Percentiles rank a stretch among this genome's conserved stretches.
phyloP scores from a whole-genome alignment of 1,140 invertebrate species.

The Antheraea pernyi region DNA sequence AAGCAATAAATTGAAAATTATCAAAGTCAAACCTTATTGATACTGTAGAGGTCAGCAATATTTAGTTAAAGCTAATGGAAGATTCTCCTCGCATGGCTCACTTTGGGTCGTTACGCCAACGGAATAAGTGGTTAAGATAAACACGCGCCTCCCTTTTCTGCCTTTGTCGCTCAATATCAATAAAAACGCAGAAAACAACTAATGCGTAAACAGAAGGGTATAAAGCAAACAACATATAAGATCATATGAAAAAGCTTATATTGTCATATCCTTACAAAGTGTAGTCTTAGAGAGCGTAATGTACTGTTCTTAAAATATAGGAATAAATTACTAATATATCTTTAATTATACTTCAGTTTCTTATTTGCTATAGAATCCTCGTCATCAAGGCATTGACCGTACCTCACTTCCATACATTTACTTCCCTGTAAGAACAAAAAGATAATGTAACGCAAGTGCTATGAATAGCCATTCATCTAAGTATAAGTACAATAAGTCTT shows the following conservation, averaged over 20 bases:
- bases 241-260: background rate
- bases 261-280: conserved; percentile 2
- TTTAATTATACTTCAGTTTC: conserved; percentile 50
- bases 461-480: too few species aligned
- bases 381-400: conserved; percentile 71
- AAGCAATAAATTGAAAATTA: too few species aligned
- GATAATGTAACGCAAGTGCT: background rate
- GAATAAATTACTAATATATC: conserved; percentile 14
- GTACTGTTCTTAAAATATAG: background rate
- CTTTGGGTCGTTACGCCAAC: too few species aligned
- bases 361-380: conserved; percentile 53
- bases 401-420: conserved; percentile 75
- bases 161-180: too few species aligned
- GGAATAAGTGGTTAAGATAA: too few species aligned
- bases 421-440: conserved; percentile 57
- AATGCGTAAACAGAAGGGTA: background rate
- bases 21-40: too few species aligned
- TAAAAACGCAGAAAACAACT: background rate
- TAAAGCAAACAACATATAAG: background rate
- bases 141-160: background rate
- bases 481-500: background rate
- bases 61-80: too few species aligned
- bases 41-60: too few species aligned
- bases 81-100: too few species aligned
- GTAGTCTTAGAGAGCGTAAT: conserved; percentile 10